phyloP scores from a whole-genome alignment of 2,888 invertebrate species.

The Volucella bombylans region DNA sequence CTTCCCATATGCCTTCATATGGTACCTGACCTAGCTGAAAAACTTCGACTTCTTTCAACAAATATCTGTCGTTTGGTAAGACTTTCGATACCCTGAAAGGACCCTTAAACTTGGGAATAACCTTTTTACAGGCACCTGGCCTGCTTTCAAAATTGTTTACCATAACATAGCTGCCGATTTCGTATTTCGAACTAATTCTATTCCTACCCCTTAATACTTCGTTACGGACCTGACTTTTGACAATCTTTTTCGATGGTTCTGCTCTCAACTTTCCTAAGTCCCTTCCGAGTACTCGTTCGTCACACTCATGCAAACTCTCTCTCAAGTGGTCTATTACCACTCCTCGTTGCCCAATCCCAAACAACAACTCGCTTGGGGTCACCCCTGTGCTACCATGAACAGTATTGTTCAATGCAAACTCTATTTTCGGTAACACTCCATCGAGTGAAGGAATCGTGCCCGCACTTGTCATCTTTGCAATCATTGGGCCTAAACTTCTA shows the following conservation, averaged over 20 bases:
- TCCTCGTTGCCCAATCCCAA: constrained; percentile 76
- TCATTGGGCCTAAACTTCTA: constrained; percentile 8
- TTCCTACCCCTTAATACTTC: background rate
- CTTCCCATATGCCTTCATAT: constrained; percentile 11
- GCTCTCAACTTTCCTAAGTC: constrained; percentile 27
- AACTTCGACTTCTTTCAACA: constrained; percentile 28
- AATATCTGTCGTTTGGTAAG: constrained; percentile 22
- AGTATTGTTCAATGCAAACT: constrained; percentile 75
- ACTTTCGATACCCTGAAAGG: constrained; percentile 20
- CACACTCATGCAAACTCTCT: constrained; percentile 35
- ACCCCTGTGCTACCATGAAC: constrained; percentile 75
- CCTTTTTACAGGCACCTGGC: constrained; percentile 23
- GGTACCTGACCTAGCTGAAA: background rate
- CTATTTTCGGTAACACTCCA: constrained; percentile 57
- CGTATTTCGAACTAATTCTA: background rate
- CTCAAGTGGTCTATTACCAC: constrained; percentile 45
- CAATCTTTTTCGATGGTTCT: constrained; percentile 12
- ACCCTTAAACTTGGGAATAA: constrained; percentile 35
- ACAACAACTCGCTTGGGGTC: constrained; percentile 75
- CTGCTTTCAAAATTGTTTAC: constrained; percentile 36
- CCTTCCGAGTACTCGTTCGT: background rate
- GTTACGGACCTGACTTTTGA: background rate
- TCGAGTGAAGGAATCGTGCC: constrained; percentile 10
- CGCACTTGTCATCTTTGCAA: constrained; percentile 28
- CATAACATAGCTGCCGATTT: constrained; percentile 8